Evolutionary conservation across 2,797 vertebrate species (phyloP), one percentile per base, ranked within the genome.

Genomic region (Gymnodraco acuticeps): DNA sequence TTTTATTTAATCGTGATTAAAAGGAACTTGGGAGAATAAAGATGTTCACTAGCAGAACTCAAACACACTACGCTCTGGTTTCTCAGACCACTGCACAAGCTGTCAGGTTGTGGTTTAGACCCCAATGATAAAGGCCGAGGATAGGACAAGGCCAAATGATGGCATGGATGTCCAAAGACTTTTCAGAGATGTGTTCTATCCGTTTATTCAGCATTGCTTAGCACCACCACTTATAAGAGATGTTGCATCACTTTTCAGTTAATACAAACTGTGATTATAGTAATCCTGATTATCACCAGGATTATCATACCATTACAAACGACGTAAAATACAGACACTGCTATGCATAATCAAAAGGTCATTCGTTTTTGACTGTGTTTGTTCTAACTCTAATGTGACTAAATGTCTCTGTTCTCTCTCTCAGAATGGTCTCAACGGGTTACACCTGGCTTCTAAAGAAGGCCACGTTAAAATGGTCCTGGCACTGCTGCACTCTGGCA

Each of bases 401-500:
- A 20, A 47, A 15, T 20, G 11, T 58, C 31, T 82, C 20, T 76
- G 3, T 76, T 72, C 74, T 89, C 56, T 66, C 80, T 69, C 83
- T 16, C 88, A 99, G 98, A 99, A 99, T 69, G 98, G 98, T 80
- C 94, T 99, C 70, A 99, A 99, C 0, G 98, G 97, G 88, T 93
- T 99, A 86, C 98, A 99, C 74, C 89, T 99, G 89, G 98, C 98
- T 71, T 99, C 98, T 59, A 99, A 99, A 90, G 98, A 99, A 91
- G 98, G 98, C 52, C 98, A 99, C 0, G 97, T 99, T 83, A 99
- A 99, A 89, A 98, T 99, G 98, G 98, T 99, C 70, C 93, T 97
- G 81, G 97, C 97, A 90, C 94, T 99, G 50, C 93, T 99, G 77
- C 97, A 98, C 79, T 76, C 96, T 65, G 98, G 98, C 64, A 99